These are phyloP conservation scores for Nematopogon swammerdamellus DNA, from an alignment of 2,888 invertebrate genomes.

Conservation along the genomic window DNA sequence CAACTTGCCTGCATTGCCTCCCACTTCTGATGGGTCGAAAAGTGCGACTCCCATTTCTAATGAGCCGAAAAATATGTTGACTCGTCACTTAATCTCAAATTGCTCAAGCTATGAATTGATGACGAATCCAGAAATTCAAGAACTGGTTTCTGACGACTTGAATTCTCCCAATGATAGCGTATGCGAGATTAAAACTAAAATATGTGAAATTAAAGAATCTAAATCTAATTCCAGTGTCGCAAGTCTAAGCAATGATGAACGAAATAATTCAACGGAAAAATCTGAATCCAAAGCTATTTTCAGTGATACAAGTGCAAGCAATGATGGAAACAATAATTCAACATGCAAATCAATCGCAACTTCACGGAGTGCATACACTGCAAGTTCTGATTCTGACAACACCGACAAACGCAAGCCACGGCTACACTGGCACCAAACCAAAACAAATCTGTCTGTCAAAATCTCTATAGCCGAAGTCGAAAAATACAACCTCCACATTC, in stretches of 20 bases:
- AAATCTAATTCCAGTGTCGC: not conserved
- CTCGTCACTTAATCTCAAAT: too few relatives aligned
- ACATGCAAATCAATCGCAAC: not conserved
- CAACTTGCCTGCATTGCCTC: too few relatives aligned
- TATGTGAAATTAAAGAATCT: not conserved
- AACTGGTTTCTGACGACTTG: conserved; percentile 23
- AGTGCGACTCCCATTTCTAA: too few relatives aligned
- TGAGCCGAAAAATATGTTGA: too few relatives aligned
- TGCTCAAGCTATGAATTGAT: conserved; percentile 3
- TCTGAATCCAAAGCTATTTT: too few relatives aligned
- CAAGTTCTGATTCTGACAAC: not conserved
- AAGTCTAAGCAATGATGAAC: not conserved
- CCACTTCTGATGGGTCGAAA: too few relatives aligned
- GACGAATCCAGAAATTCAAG: conserved; percentile 7
- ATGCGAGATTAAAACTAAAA: not conserved
- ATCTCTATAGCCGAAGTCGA: conserved; percentile 31
- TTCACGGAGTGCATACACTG: not conserved
- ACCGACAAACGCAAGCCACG: conserved; percentile 22
- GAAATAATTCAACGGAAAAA: too few relatives aligned
- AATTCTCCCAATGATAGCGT: conserved; percentile 13
- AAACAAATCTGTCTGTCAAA: conserved; percentile 24
- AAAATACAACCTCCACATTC: conserved; percentile 25
- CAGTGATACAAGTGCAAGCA: too few relatives aligned
- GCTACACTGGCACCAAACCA: conserved; percentile 35
- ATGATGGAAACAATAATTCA: not conserved